Percentiles rank a stretch among this genome's conserved stretches.
phyloP scores from a whole-genome alignment of 2,888 invertebrate species.

The Nemotelus pantherinus region DNA sequence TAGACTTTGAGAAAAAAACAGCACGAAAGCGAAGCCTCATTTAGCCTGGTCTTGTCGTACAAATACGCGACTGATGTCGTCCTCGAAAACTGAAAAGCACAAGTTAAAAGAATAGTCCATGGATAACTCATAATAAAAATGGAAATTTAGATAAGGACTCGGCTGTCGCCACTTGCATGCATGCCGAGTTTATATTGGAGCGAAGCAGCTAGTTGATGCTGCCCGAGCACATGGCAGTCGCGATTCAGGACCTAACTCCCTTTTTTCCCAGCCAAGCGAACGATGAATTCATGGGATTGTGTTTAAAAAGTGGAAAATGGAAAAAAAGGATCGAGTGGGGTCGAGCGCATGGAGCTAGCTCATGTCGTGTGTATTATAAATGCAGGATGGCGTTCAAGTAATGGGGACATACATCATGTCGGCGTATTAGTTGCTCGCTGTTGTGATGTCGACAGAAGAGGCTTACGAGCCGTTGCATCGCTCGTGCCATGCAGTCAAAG shows the following conservation, averaged over 20 bases:
- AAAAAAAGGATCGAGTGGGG: background rate
- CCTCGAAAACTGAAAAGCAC: background rate
- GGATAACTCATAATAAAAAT: slow-evolving; percentile 45
- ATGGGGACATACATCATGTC: slow-evolving; percentile 42
- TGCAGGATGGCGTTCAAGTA: slow-evolving; percentile 39
- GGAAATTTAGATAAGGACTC: slow-evolving; percentile 46
- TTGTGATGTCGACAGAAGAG: background rate
- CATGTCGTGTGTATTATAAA: slow-evolving; percentile 12
- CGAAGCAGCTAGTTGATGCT: too few relatives aligned
- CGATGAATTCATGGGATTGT: slow-evolving; percentile 28
- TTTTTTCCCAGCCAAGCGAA: background rate
- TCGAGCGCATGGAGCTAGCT: background rate
- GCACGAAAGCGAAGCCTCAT: background rate
- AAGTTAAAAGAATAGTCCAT: slow-evolving; percentile 40
- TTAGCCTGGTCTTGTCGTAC: background rate
- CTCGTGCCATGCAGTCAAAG: background rate
- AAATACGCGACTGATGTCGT: background rate
- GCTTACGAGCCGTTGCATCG: slow-evolving; percentile 4
- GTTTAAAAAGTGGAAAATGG: slow-evolving; percentile 7
- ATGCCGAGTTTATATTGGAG: background rate
- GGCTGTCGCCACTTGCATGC: slow-evolving; percentile 31
- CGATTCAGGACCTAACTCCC: background rate
- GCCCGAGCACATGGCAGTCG: background rate
- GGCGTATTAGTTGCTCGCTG: slow-evolving; percentile 27
- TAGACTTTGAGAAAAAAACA: background rate